Evolutionary conservation across 2,888 invertebrate genomes (phyloP), one percentile per base, ranked within the genome.

Genomic region (Conops quadrifasciatus): DNA sequence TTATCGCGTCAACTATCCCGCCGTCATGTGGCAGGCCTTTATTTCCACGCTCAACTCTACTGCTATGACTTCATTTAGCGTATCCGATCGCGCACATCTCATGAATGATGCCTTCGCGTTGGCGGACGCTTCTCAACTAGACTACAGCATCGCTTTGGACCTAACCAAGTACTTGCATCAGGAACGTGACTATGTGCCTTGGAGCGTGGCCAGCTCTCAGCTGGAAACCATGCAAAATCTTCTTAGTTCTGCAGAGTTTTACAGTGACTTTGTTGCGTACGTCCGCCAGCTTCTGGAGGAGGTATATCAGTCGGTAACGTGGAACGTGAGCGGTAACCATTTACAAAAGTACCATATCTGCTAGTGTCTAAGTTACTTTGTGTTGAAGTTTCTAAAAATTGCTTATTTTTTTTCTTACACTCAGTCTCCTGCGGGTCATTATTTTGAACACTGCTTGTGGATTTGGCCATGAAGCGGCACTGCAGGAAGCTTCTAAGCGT

Each of bases 1-100:
- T 83, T 97, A 94, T 83, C 88, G 95, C 68, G 94, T 96, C 0
- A 95, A 94, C 82, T 97, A 97, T 81, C 88, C 90, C 0, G 72
- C 82, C 1, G 83, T 85, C 0, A 88, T 91, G 76, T 96, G 96
- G 95, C 75, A 84, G 16, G 67, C 59, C 2, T 72, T 84, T 11
- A 77, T 75, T 9, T 77, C 84, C 0, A 80, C 87, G 30, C 81
- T 90, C 45, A 16, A 47, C 16, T 63, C 45, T 47, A 36, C 9
- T 36, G 24, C 58, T 15, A 24, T 28, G 58, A 15, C 58, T 2
- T 64, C 60, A 85, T 82, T 93, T 0, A 86, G 88, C 0, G 85
- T 88, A 71, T 88, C 91, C 0, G 96, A 97, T 81, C 88, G 93
- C 70, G 90, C 93, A 0, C 91, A 93, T 78, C 85, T 96, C 0